Percentiles rank a stretch among this genome's conserved stretches.
Evolutionary conservation across 2,113 vertebrate genomes (phyloP).

Genomic region (Pelusios castaneus): DNA sequence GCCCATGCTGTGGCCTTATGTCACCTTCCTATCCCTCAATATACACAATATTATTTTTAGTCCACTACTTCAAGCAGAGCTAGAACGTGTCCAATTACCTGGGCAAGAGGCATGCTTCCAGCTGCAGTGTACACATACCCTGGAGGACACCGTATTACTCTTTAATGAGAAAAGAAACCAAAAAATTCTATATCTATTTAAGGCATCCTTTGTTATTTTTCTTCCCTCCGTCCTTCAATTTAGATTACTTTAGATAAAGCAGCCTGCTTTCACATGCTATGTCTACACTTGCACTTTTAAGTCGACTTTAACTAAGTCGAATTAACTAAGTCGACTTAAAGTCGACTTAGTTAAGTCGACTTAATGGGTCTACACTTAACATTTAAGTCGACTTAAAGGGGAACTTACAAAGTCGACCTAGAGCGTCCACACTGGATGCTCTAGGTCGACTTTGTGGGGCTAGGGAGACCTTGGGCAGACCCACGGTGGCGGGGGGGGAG

Average conservation of each 20-base stretch:
- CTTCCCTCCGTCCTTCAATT: constrained; percentile 64
- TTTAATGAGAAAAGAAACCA: constrained; percentile 66
- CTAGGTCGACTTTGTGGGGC: no score
- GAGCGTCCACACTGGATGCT: no score
- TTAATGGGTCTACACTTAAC: no score
- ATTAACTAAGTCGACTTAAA: no score
- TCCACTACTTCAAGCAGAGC: neutral
- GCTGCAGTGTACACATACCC: neutral
- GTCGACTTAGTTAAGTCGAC: no score
- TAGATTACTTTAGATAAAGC: constrained; percentile 66
- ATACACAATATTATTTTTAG: neutral
- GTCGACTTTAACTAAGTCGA: no score
- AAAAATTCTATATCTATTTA: constrained; percentile 46
- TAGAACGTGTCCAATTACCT: neutral
- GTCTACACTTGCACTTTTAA: no score
- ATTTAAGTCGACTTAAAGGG: no score
- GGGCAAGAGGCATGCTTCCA: neutral
- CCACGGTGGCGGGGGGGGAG: no score
- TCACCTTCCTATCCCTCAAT: no score
- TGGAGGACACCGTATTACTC: constrained; percentile 25
- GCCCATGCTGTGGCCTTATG: neutral
- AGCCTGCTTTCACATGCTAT: constrained; percentile 65
- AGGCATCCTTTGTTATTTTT: constrained; percentile 53
- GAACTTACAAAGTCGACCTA: no score
- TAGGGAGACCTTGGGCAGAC: no score